These are phyloP conservation scores for Ardeotis arabs DNA, from an alignment of 2,113 vertebrate species.

Conservation along the genomic window DNA sequence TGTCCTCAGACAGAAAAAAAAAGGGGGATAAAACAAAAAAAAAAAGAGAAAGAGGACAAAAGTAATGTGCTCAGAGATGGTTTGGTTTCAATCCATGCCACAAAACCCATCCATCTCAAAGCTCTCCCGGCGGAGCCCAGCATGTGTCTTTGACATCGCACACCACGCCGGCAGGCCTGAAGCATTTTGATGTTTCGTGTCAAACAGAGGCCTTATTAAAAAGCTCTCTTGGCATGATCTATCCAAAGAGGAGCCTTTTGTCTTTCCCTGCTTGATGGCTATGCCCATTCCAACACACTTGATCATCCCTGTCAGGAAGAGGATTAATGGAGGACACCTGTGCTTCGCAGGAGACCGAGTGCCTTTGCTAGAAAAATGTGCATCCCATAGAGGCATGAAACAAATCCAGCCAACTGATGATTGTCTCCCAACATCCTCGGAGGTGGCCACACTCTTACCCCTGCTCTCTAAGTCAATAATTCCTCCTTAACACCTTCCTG, in stretches of 20 bases:
- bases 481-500: neutral
- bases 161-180: neutral
- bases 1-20: neutral
- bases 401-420: neutral
- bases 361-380: neutral
- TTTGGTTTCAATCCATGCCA: neutral
- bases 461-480: neutral
- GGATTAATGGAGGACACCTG: neutral
- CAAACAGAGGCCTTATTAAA: conserved; percentile 16
- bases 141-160: neutral
- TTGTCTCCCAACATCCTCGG: neutral
- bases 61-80: neutral
- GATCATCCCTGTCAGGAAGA: neutral
- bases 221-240: neutral
- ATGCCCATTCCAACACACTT: neutral
- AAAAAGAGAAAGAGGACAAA: neutral
- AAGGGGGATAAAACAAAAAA: neutral
- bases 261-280: neutral
- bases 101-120: neutral
- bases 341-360: neutral
- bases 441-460: neutral
- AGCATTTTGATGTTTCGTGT: conserved; percentile 4
- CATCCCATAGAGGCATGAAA: neutral
- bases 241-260: neutral
- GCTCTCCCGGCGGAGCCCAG: neutral